Percentiles rank a stretch among this genome's conserved stretches.
These are phyloP conservation scores for Lampropteryx suffumata DNA, from an alignment of 2,888 invertebrate genomes.

Conservation along the genomic window DNA sequence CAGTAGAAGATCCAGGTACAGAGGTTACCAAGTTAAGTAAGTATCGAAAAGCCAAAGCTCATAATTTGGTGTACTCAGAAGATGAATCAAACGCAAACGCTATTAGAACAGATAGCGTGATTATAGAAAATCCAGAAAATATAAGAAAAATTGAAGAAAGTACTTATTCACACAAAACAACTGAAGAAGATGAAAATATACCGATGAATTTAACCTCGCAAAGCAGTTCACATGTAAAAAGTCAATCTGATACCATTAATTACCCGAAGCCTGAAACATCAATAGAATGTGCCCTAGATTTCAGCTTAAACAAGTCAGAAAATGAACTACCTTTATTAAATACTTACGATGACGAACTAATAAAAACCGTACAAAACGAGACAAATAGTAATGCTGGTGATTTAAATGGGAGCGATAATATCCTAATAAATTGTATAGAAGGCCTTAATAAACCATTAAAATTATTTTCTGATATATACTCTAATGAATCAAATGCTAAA, in stretches of 20 bases:
- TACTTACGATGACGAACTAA: slow-evolving; percentile 22
- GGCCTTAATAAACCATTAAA: not conserved
- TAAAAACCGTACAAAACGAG: slow-evolving; percentile 1
- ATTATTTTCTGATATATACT: not conserved
- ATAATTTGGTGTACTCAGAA: slow-evolving; percentile 37
- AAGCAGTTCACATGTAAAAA: slow-evolving; percentile 24
- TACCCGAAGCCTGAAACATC: slow-evolving; percentile 20
- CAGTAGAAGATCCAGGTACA: slow-evolving; percentile 46
- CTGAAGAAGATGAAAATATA: slow-evolving; percentile 12
- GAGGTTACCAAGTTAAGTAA: slow-evolving; percentile 67
- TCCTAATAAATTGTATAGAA: not conserved
- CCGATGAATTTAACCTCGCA: slow-evolving; percentile 53
- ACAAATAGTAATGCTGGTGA: not conserved
- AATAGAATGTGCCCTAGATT: slow-evolving; percentile 59
- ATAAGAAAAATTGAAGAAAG: slow-evolving; percentile 48
- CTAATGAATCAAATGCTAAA: not conserved
- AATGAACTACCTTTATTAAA: slow-evolving; percentile 25
- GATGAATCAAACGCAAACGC: slow-evolving; percentile 38
- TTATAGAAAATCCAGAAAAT: slow-evolving; percentile 77
- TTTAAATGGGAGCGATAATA: not conserved
- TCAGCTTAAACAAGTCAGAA: slow-evolving; percentile 55
- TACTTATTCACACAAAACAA: not conserved
- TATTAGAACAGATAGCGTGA: slow-evolving; percentile 71
- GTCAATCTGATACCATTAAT: slow-evolving; percentile 1
- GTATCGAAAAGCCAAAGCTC: slow-evolving; percentile 61